A percentile compares a stretch with the other conserved stretches of the same genome.
These are phyloP conservation scores for Graptemys geographica DNA, from an alignment of 2,797 vertebrate species.

Conservation along the genomic window DNA sequence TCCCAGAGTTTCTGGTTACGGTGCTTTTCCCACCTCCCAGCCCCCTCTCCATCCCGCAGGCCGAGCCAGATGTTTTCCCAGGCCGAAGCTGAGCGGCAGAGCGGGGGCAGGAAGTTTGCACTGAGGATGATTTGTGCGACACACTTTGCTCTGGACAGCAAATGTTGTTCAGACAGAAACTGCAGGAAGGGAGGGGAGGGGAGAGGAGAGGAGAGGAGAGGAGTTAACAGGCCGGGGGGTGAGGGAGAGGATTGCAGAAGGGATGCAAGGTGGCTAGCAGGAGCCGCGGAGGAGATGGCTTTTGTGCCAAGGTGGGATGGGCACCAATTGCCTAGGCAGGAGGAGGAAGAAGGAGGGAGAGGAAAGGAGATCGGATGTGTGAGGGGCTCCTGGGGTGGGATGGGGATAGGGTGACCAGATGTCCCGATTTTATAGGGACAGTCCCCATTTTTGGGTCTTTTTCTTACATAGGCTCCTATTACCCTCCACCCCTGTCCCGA, in stretches of 20 bases:
- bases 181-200: neutral
- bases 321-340: neutral
- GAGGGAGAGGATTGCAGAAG: neutral
- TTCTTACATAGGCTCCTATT: too few relatives aligned
- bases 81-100: neutral
- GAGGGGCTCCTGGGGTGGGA: neutral
- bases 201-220: too few relatives aligned
- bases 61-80: conserved; percentile 47
- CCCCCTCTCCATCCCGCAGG: neutral
- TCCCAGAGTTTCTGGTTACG: neutral
- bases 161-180: neutral
- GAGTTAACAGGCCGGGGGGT: neutral
- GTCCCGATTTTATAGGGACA: too few relatives aligned
- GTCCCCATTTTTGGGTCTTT: too few relatives aligned
- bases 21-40: conserved; percentile 28
- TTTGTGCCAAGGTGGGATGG: neutral
- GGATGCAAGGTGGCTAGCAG: neutral
- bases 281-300: neutral
- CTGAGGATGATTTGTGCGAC: neutral
- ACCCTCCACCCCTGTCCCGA: too few relatives aligned
- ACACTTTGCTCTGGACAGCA: neutral
- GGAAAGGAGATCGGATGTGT: neutral
- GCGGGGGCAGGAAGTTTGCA: neutral
- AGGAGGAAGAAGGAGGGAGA: neutral
- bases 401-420: too few relatives aligned